Conservation (phyloP, 1,140 invertebrate species). For the Yoshiicerus persimilis region DNA sequence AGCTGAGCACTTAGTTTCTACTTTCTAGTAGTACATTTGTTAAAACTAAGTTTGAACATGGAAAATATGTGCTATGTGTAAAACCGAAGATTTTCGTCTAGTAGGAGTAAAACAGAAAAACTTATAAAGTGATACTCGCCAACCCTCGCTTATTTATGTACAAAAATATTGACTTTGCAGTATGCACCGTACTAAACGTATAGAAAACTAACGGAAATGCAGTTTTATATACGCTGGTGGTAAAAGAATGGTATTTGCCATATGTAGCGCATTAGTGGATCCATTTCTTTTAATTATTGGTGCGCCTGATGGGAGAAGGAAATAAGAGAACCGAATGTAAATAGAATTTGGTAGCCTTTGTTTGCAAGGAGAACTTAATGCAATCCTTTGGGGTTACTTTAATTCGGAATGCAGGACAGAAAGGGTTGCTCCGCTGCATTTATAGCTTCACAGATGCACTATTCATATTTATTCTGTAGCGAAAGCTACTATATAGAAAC, state of each 20-base stretch:
- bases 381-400: slow-evolving; percentile 10
- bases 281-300: slow-evolving; percentile 23
- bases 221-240: too few species aligned
- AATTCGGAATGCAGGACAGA: background rate
- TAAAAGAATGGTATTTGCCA: background rate
- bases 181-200: too few species aligned
- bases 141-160: too few species aligned
- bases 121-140: too few species aligned
- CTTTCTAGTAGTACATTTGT: too few species aligned
- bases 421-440: background rate
- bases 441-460: background rate
- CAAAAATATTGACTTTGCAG: too few species aligned
- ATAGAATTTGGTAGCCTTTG: background rate
- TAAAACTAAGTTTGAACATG: background rate
- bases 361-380: background rate
- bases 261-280: background rate
- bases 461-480: background rate
- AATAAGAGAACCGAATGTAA: background rate
- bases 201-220: too few species aligned
- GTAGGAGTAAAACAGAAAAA: too few species aligned
- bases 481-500: too few species aligned
- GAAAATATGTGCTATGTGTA: too few species aligned
- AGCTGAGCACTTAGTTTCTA: background rate
- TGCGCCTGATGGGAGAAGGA: background rate
- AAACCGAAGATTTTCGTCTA: too few species aligned